phyloP scores from a whole-genome alignment of 2,113 vertebrate genomes.

The cattle (Bos taurus) region ARS-UCD2.0 NC_037340.1:56888001-56888500 shows the following conservation, averaged over 20 bases:
- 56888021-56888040: background rate
- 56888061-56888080: background rate
- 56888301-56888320: background rate
- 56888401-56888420: background rate
- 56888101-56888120: background rate
- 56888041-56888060: background rate
- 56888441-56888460: background rate
- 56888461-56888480: background rate
- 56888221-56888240: fast-evolving
- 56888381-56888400: background rate
- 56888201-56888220: background rate
- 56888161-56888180: background rate
- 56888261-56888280: background rate
- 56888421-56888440: background rate
- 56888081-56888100: background rate
- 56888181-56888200: background rate
- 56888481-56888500: background rate
- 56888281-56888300: background rate
- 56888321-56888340: background rate
- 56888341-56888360: background rate
- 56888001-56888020: background rate
- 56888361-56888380: background rate
- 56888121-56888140: background rate
- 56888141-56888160: background rate
- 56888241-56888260: background rate